Base-by-base conservation (phyloP, 2,797 vertebrate species). In the Danio tinwini region DNA sequence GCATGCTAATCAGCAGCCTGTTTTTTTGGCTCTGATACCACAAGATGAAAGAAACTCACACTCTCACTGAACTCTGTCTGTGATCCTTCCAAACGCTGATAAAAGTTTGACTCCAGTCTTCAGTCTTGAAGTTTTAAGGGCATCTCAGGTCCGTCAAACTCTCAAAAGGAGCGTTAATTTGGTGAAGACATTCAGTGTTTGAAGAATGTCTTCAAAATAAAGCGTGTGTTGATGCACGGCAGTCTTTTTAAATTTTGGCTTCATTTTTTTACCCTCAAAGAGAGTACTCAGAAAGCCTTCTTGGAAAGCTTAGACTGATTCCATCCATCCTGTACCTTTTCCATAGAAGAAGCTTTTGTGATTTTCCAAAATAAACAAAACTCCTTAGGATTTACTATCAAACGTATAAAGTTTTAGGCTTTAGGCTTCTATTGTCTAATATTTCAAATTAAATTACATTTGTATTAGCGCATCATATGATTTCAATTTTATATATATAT, bases 11-110 rank as follows among this genome's bases (percentile, higher is more conserved):
- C 59, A 71, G 42, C 12, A 1, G 14, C 49, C 47, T 52, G 62
- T 11, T 61, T 52, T 29, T 73, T 45, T 82, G 61, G 62, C 50
- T 73, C 74, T 78, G 68, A 71, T 62, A 37, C 65, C 44, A 21
- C 65, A 58, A 74, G 74, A 83, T 74, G 59, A 72, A 52, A 80
- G 52, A 76, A 56, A 39, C 29, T 74, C 59, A 40, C 44, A 56
- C n/a, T 74, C 42, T 80, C 53, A 58, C 50, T 79, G 81, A 82
- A 79, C 70, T 61, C 56, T 78, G 40, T 75, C 76, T 58, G 64
- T 68, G 62, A 81, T 81, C 65, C 47, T 59, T 70, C 17, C 52
- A 50, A 65, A 63, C 6, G 29, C 67, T 76, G 76, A 80, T 76
- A 59, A 76, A 53, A 52, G 7, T 67, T 53, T 44, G n/a, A 72